Conservation (phyloP, 2,888 invertebrate genomes). For the Tridacna gigas region DNA sequence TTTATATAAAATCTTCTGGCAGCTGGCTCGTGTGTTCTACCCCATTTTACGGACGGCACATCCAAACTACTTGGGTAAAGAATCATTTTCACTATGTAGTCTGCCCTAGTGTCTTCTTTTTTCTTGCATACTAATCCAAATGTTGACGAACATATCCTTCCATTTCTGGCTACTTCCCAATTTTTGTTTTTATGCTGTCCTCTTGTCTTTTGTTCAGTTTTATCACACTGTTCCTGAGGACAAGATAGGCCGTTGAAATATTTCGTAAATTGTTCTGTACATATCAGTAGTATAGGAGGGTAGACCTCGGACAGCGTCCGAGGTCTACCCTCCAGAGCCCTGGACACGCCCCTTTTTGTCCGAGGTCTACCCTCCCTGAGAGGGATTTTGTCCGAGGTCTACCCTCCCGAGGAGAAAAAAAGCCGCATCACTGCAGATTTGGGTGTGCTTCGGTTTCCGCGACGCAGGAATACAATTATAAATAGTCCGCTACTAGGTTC, state of each 20-base stretch:
- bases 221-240: not conserved
- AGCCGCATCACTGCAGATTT: no score
- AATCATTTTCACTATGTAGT: not conserved
- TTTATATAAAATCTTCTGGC: slow-evolving; percentile 3
- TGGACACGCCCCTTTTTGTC: no score
- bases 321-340: no score
- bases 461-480: no score
- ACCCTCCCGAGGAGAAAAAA: no score
- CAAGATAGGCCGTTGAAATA: not conserved
- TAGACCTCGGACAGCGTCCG: no score
- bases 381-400: no score
- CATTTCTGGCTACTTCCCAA: not conserved
- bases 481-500: no score
- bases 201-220: not conserved
- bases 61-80: not conserved
- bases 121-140: slow-evolving; percentile 1
- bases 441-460: no score
- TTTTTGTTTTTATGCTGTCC: not conserved
- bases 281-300: no score
- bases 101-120: not conserved
- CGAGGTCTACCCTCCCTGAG: no score
- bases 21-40: not conserved
- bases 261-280: not conserved
- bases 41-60: slow-evolving; percentile 5
- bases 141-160: not conserved